phyloP scores from a whole-genome alignment of 2,888 invertebrate species.

The Andrena hattorfiana region DNA sequence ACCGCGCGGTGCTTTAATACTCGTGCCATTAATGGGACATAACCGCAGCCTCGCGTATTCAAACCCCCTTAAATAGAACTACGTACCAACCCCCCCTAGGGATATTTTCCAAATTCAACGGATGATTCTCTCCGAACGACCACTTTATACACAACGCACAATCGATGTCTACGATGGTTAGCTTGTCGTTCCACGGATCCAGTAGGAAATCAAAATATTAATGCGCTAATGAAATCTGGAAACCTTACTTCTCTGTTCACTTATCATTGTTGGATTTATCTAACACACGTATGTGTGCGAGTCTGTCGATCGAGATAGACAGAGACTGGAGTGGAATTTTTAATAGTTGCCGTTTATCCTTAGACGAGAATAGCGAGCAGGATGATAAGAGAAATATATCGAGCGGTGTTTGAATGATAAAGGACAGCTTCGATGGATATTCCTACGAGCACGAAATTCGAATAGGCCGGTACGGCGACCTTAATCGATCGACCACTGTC shows the following conservation, averaged over 20 bases:
- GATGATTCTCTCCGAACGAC: constrained; percentile 25
- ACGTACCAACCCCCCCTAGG: not conserved
- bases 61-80: not conserved
- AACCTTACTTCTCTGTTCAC: constrained; percentile 5
- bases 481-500: constrained; percentile 43
- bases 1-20: constrained; percentile 16
- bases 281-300: no score
- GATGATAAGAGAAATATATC: not conserved
- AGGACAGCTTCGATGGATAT: constrained; percentile 18
- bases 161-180: constrained; percentile 32
- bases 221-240: not conserved
- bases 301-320: not conserved
- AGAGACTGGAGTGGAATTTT: not conserved
- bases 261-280: not conserved
- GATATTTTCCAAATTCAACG: constrained; percentile 5
- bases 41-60: constrained; percentile 58
- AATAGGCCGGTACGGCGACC: constrained; percentile 26
- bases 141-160: constrained; percentile 5
- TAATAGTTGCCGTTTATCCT: not conserved
- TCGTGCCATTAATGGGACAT: constrained; percentile 62
- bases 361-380: not conserved
- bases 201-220: constrained; percentile 3
- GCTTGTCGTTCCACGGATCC: constrained; percentile 7
- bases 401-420: not conserved
- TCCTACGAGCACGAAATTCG: constrained; percentile 31